phyloP scores from a whole-genome alignment of 1,140 invertebrate species.

The Caenorhabditis inopinata region DNA sequence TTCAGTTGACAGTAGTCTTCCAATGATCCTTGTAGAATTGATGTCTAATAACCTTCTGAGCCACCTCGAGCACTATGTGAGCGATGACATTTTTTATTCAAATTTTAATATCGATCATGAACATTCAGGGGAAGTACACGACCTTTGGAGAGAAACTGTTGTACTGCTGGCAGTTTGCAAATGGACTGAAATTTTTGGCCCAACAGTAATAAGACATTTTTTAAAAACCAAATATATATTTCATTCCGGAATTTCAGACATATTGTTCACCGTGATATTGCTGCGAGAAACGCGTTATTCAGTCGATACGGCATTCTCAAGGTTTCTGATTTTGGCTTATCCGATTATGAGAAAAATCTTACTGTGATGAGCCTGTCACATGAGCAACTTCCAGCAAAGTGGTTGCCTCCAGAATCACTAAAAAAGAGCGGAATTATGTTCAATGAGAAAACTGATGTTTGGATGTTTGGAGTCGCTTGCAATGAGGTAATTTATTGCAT shows the following conservation, averaged over 20 bases:
- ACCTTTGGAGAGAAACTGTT: neutral
- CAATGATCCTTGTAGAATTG: neutral
- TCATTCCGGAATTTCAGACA: neutral
- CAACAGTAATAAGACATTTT: neutral
- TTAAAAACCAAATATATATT: neutral
- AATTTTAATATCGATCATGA: neutral
- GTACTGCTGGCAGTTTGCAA: neutral
- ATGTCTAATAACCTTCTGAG: neutral
- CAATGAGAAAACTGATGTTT: slow-evolving; percentile 9
- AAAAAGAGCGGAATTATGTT: neutral
- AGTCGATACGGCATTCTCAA: neutral
- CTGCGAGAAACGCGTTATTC: neutral
- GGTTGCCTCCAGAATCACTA: neutral
- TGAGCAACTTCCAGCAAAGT: neutral
- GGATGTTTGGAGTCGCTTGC: neutral
- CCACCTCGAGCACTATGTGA: neutral
- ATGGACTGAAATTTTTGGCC: neutral
- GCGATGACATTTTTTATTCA: neutral
- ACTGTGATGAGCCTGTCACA: neutral
- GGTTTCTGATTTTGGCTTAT: neutral
- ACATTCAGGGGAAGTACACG: neutral
- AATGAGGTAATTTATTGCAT: neutral
- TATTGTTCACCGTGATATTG: neutral
- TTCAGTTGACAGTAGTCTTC: neutral
- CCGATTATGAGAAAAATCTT: neutral